These are phyloP conservation scores for Artibeus jamaicensis DNA, from an alignment of 2,797 vertebrate genomes.

Conservation along the genomic window DNA sequence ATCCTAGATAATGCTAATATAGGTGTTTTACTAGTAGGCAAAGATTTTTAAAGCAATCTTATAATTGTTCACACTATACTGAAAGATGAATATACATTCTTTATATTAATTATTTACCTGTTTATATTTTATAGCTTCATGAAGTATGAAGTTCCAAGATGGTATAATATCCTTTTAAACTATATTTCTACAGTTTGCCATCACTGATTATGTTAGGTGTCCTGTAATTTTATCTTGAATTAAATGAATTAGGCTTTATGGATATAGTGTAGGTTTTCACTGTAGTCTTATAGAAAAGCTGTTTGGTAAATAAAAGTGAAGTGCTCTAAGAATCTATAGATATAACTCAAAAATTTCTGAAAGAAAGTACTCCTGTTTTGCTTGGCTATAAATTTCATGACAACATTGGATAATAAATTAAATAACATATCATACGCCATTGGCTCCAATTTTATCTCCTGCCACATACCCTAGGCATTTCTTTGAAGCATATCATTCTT, in stretches of 20 bases:
- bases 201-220: not conserved
- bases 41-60: not conserved
- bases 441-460: not conserved
- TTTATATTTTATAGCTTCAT: not conserved
- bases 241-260: not conserved
- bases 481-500: not conserved
- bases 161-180: not conserved
- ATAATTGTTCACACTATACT: not conserved
- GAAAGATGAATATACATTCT: not conserved
- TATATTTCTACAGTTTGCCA: not conserved
- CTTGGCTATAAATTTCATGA: not conserved
- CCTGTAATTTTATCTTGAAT: not conserved
- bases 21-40: not conserved
- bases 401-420: not conserved
- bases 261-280: not conserved
- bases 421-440: not conserved
- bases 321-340: not conserved
- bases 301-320: not conserved
- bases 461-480: not conserved
- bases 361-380: not conserved
- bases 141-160: not conserved
- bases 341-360: not conserved
- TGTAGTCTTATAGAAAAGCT: not conserved
- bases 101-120: not conserved
- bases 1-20: not conserved